phyloP scores from a whole-genome alignment of 2,888 invertebrate species.

The Agelastica alni region DNA sequence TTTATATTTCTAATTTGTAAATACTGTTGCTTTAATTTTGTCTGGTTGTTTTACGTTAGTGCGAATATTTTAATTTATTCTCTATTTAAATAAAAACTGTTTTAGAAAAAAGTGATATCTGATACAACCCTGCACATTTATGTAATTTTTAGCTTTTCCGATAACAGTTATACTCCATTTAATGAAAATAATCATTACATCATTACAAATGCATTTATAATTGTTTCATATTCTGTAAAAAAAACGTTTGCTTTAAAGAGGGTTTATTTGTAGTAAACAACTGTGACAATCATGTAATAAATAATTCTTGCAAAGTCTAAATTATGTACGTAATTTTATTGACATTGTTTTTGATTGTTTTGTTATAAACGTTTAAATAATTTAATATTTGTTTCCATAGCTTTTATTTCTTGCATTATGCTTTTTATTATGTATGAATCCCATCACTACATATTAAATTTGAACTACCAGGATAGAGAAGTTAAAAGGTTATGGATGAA shows the following conservation, averaged over 20 bases:
- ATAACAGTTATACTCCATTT: too few species aligned
- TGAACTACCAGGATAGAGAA: too few species aligned
- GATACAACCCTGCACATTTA: slow-evolving; percentile 7
- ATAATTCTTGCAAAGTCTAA: neutral
- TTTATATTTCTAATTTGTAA: slow-evolving; percentile 12
- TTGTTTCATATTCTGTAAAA: neutral
- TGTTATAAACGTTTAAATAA: too few species aligned
- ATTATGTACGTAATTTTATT: neutral
- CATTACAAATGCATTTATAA: neutral
- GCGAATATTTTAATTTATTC: slow-evolving; percentile 7
- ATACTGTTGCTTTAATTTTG: slow-evolving; percentile 8
- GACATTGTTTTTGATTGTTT: neutral
- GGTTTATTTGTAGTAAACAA: neutral
- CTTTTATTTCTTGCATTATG: too few species aligned
- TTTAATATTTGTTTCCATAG: too few species aligned
- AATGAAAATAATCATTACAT: too few species aligned
- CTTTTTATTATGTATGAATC: too few species aligned
- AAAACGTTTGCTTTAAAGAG: slow-evolving; percentile 2
- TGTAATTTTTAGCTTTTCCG: neutral
- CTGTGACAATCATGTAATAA: neutral
- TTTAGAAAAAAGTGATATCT: slow-evolving; percentile 4
- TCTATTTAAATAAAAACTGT: neutral
- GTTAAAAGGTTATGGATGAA: too few species aligned
- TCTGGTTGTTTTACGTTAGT: neutral
- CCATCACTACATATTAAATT: too few species aligned